Conservation (phyloP, 2,888 invertebrate genomes). For the Hydroisotoma schaefferi region DNA sequence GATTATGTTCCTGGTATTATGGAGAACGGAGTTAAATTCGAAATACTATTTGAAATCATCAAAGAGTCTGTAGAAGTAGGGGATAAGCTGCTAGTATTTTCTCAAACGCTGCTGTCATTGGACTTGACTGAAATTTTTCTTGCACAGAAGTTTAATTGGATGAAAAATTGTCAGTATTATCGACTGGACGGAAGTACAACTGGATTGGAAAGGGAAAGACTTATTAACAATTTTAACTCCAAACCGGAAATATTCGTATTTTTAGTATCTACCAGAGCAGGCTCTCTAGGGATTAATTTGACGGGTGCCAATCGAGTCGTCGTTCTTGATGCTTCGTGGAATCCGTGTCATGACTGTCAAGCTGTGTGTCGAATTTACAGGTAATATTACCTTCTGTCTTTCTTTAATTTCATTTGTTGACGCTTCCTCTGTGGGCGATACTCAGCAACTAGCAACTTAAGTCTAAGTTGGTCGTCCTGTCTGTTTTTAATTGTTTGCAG, state of each 20-base stretch:
- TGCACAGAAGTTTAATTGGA: slow-evolving; percentile 91
- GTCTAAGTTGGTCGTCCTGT: not conserved
- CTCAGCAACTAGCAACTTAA: not conserved
- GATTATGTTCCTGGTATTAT: slow-evolving; percentile 83
- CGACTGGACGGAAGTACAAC: slow-evolving; percentile 92
- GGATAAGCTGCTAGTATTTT: slow-evolving; percentile 86
- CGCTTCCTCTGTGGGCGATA: not conserved
- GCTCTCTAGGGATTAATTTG: slow-evolving; percentile 93
- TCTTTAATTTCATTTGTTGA: not conserved
- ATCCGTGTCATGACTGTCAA: slow-evolving; percentile 97
- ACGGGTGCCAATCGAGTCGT: slow-evolving; percentile 96
- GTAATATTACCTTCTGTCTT: slow-evolving; percentile 49
- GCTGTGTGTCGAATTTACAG: slow-evolving; percentile 94
- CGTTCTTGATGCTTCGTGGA: slow-evolving; percentile 98
- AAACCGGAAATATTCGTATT: slow-evolving; percentile 84
- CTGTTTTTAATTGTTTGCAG: slow-evolving; percentile 52
- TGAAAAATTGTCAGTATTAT: slow-evolving; percentile 79
- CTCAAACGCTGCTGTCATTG: slow-evolving; percentile 82
- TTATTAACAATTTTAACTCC: slow-evolving; percentile 93
- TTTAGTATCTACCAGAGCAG: slow-evolving; percentile 93
- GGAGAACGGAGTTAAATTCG: slow-evolving; percentile 93
- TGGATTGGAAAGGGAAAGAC: slow-evolving; percentile 87
- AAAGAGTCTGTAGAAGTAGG: slow-evolving; percentile 81
- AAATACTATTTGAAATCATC: slow-evolving; percentile 84
- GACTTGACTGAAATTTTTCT: slow-evolving; percentile 91